Percentiles rank a stretch among this genome's conserved stretches.
Conservation (phyloP, 1,140 invertebrate species). For the Drosophila malerkotliana region DNA sequence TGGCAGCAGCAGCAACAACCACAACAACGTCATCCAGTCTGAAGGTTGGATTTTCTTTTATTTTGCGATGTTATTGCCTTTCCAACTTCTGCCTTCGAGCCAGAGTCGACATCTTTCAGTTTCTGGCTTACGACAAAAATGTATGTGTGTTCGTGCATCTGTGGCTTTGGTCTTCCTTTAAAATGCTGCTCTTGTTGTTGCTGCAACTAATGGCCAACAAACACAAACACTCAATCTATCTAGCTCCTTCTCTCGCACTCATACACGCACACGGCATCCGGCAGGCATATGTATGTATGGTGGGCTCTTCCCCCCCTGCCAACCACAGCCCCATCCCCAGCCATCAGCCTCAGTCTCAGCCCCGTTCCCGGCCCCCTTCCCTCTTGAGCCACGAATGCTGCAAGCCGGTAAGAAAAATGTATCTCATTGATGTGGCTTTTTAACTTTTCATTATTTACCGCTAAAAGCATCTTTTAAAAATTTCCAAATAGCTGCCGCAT, state of each 20-base stretch:
- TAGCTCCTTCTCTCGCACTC: constrained; percentile 8
- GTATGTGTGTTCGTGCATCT: background rate
- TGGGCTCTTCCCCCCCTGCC: background rate
- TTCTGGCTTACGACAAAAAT: constrained; percentile 19
- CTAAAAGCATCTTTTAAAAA: constrained; percentile 84
- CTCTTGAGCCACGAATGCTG: background rate
- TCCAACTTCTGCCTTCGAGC: background rate
- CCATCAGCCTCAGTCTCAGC: too few species aligned
- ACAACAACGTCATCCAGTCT: background rate
- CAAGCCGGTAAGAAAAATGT: constrained; percentile 66
- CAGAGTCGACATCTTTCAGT: constrained; percentile 44
- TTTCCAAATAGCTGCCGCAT: constrained; percentile 70
- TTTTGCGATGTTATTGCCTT: constrained; percentile 16
- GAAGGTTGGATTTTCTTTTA: constrained; percentile 10
- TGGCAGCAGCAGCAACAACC: background rate
- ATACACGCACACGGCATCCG: background rate
- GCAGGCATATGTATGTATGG: constrained; percentile 13
- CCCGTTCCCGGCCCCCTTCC: background rate
- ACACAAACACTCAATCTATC: background rate
- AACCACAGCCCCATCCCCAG: too few species aligned
- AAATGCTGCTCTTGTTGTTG: constrained; percentile 27
- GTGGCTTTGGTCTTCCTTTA: too few species aligned
- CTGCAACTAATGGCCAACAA: background rate
- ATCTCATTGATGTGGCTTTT: constrained; percentile 84
- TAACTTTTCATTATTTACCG: constrained; percentile 84